Conservation (phyloP, 2,797 vertebrate species). For the Artibeus jamaicensis region DNA sequence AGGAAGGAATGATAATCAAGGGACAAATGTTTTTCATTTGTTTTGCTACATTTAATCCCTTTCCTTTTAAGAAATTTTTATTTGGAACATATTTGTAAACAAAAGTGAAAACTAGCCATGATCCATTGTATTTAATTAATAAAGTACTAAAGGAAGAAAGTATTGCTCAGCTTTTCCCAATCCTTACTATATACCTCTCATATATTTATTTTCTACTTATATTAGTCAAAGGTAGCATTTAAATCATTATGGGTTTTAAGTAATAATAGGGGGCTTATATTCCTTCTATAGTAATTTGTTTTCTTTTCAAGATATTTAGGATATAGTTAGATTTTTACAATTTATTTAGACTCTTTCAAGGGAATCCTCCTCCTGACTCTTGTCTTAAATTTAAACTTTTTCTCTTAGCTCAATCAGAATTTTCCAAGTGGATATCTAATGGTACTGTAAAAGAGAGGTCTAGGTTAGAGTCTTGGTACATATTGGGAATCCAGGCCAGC, state of each 20-base stretch:
- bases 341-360: neutral
- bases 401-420: neutral
- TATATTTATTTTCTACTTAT: neutral
- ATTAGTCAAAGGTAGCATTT: neutral
- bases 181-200: neutral
- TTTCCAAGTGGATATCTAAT: neutral
- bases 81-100: neutral
- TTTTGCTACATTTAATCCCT: neutral
- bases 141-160: neutral
- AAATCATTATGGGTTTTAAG: neutral
- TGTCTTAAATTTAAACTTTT: neutral
- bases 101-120: neutral
- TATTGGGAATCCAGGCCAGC: neutral
- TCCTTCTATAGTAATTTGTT: neutral
- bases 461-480: neutral
- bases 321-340: neutral
- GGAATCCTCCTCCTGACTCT: neutral
- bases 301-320: neutral
- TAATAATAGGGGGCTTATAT: neutral
- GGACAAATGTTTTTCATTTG: neutral
- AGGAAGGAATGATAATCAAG: neutral
- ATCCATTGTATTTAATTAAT: neutral
- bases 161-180: neutral
- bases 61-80: neutral
- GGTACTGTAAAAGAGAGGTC: neutral